phyloP scores from a whole-genome alignment of 2,888 invertebrate genomes.

The Metalampra italica region DNA sequence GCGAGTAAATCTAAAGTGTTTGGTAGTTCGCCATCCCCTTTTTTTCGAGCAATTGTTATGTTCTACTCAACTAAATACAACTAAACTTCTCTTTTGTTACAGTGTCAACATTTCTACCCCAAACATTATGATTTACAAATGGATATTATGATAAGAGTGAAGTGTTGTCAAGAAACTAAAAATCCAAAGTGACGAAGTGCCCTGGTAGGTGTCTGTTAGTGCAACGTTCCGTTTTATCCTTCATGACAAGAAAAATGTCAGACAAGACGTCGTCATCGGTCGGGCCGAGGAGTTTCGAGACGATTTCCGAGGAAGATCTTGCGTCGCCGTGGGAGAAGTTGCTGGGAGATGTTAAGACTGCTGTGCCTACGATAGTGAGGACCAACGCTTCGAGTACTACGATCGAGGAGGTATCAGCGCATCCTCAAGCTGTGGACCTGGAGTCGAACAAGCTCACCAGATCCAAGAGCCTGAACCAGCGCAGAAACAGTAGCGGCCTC shows the following conservation, averaged over 20 bases:
- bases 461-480: slow-evolving; percentile 70
- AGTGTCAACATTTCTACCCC: slow-evolving; percentile 78
- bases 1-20: not conserved
- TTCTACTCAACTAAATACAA: no score
- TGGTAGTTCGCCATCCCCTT: not conserved
- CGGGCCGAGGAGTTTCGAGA: slow-evolving; percentile 73
- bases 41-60: no score
- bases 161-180: slow-evolving; percentile 79
- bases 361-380: slow-evolving; percentile 69
- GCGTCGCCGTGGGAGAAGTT: slow-evolving; percentile 73
- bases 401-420: slow-evolving; percentile 54
- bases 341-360: slow-evolving; percentile 62
- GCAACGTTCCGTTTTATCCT: slow-evolving; percentile 61
- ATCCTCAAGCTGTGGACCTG: slow-evolving; percentile 49
- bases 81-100: slow-evolving; percentile 56
- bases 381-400: slow-evolving; percentile 67
- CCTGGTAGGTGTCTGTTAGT: slow-evolving; percentile 69
- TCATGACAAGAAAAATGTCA: slow-evolving; percentile 52
- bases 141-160: slow-evolving; percentile 79
- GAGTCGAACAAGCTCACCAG: slow-evolving; percentile 65
- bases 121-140: slow-evolving; percentile 79
- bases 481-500: slow-evolving; percentile 73
- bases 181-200: slow-evolving; percentile 77
- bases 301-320: slow-evolving; percentile 71
- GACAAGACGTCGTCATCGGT: slow-evolving; percentile 72